Evolutionary conservation across 2,888 invertebrate species (phyloP), one percentile per base, ranked within the genome.

Genomic region (Craniophora ligustri): DNA sequence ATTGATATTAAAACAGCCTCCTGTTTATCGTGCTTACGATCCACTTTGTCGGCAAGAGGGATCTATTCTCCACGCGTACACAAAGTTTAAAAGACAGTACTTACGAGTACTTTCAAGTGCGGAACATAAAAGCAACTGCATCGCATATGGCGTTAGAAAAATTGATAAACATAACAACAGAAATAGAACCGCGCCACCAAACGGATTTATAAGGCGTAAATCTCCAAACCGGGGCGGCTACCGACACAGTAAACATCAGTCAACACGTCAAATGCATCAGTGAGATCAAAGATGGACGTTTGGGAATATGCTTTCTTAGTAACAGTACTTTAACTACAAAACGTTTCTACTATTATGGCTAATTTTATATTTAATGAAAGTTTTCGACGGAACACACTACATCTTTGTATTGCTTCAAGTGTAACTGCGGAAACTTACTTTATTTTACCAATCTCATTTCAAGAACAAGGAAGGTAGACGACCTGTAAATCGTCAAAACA

Each of bases 241-340:
- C 58, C 50, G n/a, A n/a, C n/a, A n/a, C n/a, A 61, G 40, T 66
- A 60, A 63, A 65, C 77, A 67, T 79, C 79, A 74, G 66, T 79
- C 79, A 79, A 67, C 78, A 71, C 69, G 72, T 74, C 74, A 69
- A 63, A 69, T 60, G 75, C 68, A 74, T 71, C 71, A 64, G 49
- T 19, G 56, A 76, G 76, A 79, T 79, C 79, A 79, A 79, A 79
- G 74, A 56, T 65, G 45, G 63, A 69, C 57, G 51, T 51, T 66
- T 13, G 44, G 40, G 42, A 40, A 60, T 68, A 74, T 75, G 76
- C 42, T 55, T 77, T 77, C 78, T 74, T 72, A 68, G 78, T n/a
- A n/a, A n/a, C n/a, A n/a, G n/a, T 78, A 77, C 49, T 34, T 42
- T 35, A 42, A 47, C 55, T 61, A 60, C 56, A 51, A 62, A 61